Evolutionary conservation across 1,140 invertebrate genomes (phyloP).

Genomic region (Steinernema feltiae): DNA sequence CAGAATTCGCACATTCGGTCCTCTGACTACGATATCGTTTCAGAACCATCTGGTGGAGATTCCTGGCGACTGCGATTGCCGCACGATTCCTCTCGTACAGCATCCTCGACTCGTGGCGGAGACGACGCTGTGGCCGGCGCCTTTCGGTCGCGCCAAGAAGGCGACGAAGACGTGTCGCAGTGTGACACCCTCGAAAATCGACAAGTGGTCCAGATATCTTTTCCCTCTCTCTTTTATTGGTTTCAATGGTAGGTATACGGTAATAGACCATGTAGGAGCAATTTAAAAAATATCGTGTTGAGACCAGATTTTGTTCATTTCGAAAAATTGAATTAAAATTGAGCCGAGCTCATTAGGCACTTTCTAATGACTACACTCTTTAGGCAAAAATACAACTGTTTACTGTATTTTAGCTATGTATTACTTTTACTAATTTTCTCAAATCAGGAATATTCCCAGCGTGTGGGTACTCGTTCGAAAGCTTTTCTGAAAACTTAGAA

Average conservation of each 20-base stretch:
- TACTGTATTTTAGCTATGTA: no score
- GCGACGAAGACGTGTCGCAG: conserved; percentile 66
- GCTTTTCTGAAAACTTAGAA: no score
- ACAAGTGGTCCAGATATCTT: conserved; percentile 89
- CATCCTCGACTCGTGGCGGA: conserved; percentile 36
- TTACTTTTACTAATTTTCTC: no score
- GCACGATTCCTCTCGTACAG: conserved; percentile 36
- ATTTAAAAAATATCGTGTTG: no score
- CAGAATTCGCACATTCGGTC: neutral
- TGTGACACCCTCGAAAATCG: conserved; percentile 79
- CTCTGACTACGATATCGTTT: neutral
- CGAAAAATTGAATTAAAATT: no score
- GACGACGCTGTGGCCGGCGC: conserved; percentile 37
- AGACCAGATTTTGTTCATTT: no score
- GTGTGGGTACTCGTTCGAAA: no score
- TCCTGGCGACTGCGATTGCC: conserved; percentile 33
- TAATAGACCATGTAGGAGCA: no score
- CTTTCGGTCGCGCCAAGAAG: conserved; percentile 37
- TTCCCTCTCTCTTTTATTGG: conserved; percentile 86
- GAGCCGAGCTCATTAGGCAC: no score
- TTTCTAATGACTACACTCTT: no score
- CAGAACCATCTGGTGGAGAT: conserved; percentile 38
- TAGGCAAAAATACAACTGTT: no score
- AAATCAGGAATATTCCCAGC: no score
- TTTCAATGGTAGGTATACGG: conserved; percentile 69